These are phyloP conservation scores for Tholera decimalis DNA, from an alignment of 2,888 invertebrate genomes.

Conservation along the genomic window DNA sequence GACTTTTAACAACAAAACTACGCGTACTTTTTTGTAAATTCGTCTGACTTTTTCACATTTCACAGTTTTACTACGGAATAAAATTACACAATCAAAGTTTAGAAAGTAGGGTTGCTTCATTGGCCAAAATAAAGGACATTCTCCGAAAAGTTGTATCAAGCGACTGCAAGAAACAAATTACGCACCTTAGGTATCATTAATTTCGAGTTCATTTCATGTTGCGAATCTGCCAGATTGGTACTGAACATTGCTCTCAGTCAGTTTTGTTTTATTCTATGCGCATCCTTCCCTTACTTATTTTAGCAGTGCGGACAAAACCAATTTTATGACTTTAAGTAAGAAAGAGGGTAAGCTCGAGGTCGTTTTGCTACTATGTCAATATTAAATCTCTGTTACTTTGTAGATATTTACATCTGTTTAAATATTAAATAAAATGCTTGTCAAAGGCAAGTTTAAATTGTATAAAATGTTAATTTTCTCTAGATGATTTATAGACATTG, in stretches of 20 bases:
- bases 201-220: constrained; percentile 69
- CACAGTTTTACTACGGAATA: constrained; percentile 65
- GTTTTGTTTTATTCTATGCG: constrained; percentile 63
- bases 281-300: constrained; percentile 61
- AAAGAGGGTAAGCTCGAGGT: constrained; percentile 60
- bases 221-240: constrained; percentile 69
- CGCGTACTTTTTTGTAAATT: constrained; percentile 53
- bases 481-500: constrained; percentile 70
- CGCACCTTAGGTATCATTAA: constrained; percentile 56
- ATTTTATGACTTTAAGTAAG: constrained; percentile 69
- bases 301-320: constrained; percentile 63
- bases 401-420: constrained; percentile 66
- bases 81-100: constrained; percentile 73
- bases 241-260: constrained; percentile 65
- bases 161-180: constrained; percentile 66
- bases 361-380: constrained; percentile 56
- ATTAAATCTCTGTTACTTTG: constrained; percentile 63
- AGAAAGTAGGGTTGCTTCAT: constrained; percentile 72
- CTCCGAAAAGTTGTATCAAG: constrained; percentile 62
- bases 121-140: constrained; percentile 67
- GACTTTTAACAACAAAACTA: constrained; percentile 43
- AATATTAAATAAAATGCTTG: constrained; percentile 66
- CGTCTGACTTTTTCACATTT: constrained; percentile 59
- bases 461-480: constrained; percentile 70
- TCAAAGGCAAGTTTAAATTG: constrained; percentile 73